phyloP scores from a whole-genome alignment of 1,140 invertebrate genomes.

The Ridgeia piscesae region DNA sequence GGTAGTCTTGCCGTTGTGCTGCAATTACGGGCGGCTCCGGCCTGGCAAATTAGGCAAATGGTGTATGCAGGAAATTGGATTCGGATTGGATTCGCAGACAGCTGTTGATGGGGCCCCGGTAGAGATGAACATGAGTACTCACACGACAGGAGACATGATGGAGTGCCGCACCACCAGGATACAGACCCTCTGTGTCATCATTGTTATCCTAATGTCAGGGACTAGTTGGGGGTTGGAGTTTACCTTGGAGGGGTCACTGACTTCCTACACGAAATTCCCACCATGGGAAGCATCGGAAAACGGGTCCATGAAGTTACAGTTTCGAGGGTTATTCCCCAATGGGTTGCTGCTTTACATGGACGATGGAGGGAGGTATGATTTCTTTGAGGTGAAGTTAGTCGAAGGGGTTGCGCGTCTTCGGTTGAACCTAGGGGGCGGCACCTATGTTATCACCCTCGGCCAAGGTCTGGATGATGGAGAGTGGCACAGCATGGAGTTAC shows the following conservation, averaged over 20 bases:
- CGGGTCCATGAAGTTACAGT: conserved; percentile 4
- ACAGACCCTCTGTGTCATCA: not conserved
- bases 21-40: not conserved
- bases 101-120: not conserved
- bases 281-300: conserved; percentile 5
- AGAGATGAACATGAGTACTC: not conserved
- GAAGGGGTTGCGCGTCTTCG: conserved; percentile 84
- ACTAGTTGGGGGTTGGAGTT: not conserved
- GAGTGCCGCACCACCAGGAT: not conserved
- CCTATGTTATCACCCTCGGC: conserved; percentile 30
- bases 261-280: conserved; percentile 4
- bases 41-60: not conserved
- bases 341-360: conserved; percentile 15
- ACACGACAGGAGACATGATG: not conserved
- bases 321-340: not conserved
- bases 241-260: not conserved
- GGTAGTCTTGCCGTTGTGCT: not conserved
- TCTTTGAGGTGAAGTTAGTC: conserved; percentile 82
- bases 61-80: not conserved
- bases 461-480: conserved; percentile 66
- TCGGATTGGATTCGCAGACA: not conserved
- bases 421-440: conserved; percentile 58
- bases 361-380: not conserved
- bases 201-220: not conserved
- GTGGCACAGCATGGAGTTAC: conserved; percentile 65